These are phyloP conservation scores for Darevskia nairensis DNA, from an alignment of 2,797 vertebrate genomes.

Conservation along the genomic window DNA sequence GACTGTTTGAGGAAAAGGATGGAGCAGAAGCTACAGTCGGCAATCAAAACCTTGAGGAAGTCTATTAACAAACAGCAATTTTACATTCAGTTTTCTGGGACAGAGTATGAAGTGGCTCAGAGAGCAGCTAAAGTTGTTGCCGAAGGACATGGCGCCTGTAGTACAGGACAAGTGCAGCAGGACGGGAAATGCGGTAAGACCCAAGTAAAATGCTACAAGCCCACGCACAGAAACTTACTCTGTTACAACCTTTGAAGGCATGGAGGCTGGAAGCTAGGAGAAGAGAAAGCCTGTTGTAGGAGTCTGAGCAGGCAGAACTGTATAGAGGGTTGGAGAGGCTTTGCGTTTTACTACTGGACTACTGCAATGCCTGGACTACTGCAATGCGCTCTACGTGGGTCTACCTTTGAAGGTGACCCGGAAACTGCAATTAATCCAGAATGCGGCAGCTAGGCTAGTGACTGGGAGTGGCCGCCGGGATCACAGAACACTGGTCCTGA, in stretches of 20 bases:
- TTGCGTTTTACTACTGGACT: too few species aligned
- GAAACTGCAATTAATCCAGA: too few species aligned
- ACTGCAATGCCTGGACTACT: too few species aligned
- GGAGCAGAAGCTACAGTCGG: conserved; percentile 90
- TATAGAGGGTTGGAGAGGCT: not conserved
- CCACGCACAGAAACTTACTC: not conserved
- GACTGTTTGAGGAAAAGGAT: conserved; percentile 89
- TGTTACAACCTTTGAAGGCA: not conserved
- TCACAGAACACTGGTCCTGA: too few species aligned
- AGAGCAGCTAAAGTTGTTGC: conserved; percentile 81
- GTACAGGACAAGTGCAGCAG: conserved; percentile 87
- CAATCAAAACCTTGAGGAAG: conserved; percentile 92
- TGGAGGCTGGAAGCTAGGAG: too few species aligned
- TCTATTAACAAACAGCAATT: conserved; percentile 96
- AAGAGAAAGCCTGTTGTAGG: not conserved
- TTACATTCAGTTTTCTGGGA: conserved; percentile 93
- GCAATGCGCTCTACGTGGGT: too few species aligned
- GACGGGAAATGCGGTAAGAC: conserved; percentile 91
- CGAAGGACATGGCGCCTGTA: conserved; percentile 84
- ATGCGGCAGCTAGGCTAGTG: too few species aligned
- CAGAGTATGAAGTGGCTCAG: conserved; percentile 93
- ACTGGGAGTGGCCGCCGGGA: too few species aligned
- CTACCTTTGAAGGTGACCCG: too few species aligned
- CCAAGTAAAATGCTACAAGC: not conserved
- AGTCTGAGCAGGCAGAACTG: not conserved